Base-by-base conservation (phyloP, 1,140 invertebrate genomes). In the Gonioctena quinquepunctata region DNA sequence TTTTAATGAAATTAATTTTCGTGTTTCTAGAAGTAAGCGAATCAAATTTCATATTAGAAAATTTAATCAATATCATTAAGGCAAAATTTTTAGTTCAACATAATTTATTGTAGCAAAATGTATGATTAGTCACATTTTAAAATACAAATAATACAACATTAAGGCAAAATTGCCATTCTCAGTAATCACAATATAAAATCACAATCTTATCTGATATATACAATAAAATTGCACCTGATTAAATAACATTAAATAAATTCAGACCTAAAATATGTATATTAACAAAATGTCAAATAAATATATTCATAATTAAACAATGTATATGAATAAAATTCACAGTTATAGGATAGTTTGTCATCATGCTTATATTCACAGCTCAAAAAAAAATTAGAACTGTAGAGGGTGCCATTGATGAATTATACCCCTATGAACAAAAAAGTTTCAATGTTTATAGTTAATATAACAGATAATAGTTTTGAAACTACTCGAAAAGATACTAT, bases 151-250 rank as follows among this genome's bases (percentile, higher is more conserved):
- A 71, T 67, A 67, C 54, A 70, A 74, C 69, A 73, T 63, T 70
- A 60, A 72, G 74, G 72, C 76, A 76, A 76, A 62, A 69, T 49
- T 68, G 65, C 70, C 69, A 59, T 73, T 69, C 71, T 70, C 59
- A 72, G 66, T 75, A 73, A 78, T 78, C 76, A 77, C 76, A 78
- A 76, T 78, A 74, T 78, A 78, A 78, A 78, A 78, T 78, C 76
- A 78, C 76, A 78, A 69, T 76, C 71, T 75, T 71, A 69, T 66
- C 67, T 50, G 28, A 56, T 72, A 72, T 72, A 42, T 66, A 76
- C 52, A 71, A 66, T 72, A 72, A 76, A 75, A 76, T 72, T 76
- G 74, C 74, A 74, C 74, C 69, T 56, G 64, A 48, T 42, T 42
- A 63, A 66, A 67, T 56, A 72, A 70, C 69, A 72, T 54, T 64